Evolutionary conservation across 2,797 vertebrate species (phyloP), one percentile per base, ranked within the genome.

Genomic region (Paedocypris micromegethes): DNA sequence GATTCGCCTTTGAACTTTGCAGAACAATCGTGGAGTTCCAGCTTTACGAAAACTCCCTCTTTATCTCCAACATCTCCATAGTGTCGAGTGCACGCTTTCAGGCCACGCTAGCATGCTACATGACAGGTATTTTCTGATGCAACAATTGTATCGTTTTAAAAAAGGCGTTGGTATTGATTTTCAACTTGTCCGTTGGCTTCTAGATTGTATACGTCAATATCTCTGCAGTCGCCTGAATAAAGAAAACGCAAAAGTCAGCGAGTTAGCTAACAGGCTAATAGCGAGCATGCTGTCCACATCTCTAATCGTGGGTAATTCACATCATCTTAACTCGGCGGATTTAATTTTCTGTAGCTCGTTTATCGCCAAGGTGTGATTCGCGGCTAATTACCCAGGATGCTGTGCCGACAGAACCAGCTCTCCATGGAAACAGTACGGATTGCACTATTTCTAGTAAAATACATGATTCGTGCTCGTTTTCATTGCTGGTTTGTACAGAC

Each of bases 251-350:
- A 3, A 37, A 46, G 50, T 42, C 5, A 49, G 48, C 54, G 9
- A 1, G 23, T 23, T 23, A 23, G 23, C 23, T 9, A 62, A 3
- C 2, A 49, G 6, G 7, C n/a, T 56, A 44, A 54, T 23, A 50
- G 56, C 46, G 2, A 2, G 23, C 51, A 47, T 54, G 58, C 54
- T 42, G 58, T 70, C 9, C 41, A 61, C 44, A 9, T 42, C 38
- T 47, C 38, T 54, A 47, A 60, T 60, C 63, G 68, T 70, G 55
- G 44, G 8, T 57, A 57, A 70, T 70, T 63, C 57, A 57, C 53
- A 44, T 55, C 43, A 2, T 4, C 23, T 9, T 43, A 44, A 63
- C 57, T 51, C 2, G 8, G 3, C 37, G 46, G 41, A 70, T 64
- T 51, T 3, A 5, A 57, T 70, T 70, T 61, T 58, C 6, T 43